Conservation (phyloP, 1,140 invertebrate genomes). For the Drosophila guanche region DNA sequence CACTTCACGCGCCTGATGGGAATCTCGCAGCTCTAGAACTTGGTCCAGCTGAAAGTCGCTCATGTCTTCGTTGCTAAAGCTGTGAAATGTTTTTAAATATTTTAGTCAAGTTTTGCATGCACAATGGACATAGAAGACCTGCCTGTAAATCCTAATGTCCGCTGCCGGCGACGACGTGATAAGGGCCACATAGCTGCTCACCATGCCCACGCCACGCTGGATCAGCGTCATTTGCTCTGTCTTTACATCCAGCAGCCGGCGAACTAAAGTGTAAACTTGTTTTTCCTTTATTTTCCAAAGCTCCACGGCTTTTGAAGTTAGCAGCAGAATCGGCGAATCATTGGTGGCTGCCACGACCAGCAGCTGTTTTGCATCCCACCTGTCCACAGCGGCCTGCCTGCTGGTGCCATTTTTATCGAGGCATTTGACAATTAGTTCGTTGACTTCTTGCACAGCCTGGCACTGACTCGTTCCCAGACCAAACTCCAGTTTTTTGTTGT, state of each 20-base stretch:
- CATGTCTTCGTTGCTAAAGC: background rate
- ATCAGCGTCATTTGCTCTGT: constrained; percentile 34
- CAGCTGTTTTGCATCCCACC: constrained; percentile 55
- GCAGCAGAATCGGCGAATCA: constrained; percentile 26
- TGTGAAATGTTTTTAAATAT: background rate
- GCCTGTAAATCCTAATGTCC: constrained; percentile 58
- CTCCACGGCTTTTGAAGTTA: constrained; percentile 35
- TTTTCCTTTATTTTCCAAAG: constrained; percentile 41
- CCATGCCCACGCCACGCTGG: background rate
- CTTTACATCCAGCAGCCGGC: constrained; percentile 20
- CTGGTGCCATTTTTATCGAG: constrained; percentile 3
- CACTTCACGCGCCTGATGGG: constrained; percentile 9
- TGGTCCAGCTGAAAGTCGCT: constrained; percentile 36
- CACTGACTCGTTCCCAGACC: constrained; percentile 31
- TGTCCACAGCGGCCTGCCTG: constrained; percentile 9
- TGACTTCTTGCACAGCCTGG: constrained; percentile 13
- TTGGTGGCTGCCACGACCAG: constrained; percentile 4
- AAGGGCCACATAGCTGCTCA: constrained; percentile 41
- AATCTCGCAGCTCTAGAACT: constrained; percentile 30
- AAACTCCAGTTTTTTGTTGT: constrained; percentile 10
- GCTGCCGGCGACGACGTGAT: constrained; percentile 33
- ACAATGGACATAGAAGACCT: background rate
- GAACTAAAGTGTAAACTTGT: constrained; percentile 7
- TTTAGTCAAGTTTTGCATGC: background rate
- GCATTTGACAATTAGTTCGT: constrained; percentile 41